Evolutionary conservation across 2,797 vertebrate genomes (phyloP).

Genomic region (Zalophus californianus): DNA sequence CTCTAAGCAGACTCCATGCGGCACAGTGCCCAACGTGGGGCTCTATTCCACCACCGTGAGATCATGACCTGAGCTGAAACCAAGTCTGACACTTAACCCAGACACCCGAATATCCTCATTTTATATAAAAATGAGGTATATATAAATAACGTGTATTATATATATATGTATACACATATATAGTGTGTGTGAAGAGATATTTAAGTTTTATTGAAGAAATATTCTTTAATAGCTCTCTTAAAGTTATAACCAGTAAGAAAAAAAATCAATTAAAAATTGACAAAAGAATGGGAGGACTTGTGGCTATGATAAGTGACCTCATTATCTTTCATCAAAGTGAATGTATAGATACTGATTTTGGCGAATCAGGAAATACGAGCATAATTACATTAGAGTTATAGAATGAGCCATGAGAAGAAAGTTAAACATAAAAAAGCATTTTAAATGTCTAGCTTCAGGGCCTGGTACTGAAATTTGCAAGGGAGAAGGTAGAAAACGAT

Average conservation of each 20-base stretch:
- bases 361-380: neutral
- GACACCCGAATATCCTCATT: neutral
- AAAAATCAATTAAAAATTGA: neutral
- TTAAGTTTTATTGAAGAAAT: neutral
- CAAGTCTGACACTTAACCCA: no score
- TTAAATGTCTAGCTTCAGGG: neutral
- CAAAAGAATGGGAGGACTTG: neutral
- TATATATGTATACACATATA: neutral
- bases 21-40: no score
- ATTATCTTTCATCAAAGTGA: neutral
- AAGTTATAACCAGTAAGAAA: neutral
- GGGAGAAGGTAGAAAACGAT: neutral
- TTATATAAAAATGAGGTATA: neutral
- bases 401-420: neutral
- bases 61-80: no score
- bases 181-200: neutral
- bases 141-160: neutral
- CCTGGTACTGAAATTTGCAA: neutral
- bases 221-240: neutral
- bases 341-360: neutral
- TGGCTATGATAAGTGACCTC: neutral
- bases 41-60: no score
- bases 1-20: no score
- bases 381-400: neutral
- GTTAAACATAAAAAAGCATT: neutral